Evolutionary conservation across 30 jellyfish, hydroid and myxozoan genomes (phyloP), one percentile per base, ranked within the genome.

Genomic region (Cassiopea andromeda): DNA sequence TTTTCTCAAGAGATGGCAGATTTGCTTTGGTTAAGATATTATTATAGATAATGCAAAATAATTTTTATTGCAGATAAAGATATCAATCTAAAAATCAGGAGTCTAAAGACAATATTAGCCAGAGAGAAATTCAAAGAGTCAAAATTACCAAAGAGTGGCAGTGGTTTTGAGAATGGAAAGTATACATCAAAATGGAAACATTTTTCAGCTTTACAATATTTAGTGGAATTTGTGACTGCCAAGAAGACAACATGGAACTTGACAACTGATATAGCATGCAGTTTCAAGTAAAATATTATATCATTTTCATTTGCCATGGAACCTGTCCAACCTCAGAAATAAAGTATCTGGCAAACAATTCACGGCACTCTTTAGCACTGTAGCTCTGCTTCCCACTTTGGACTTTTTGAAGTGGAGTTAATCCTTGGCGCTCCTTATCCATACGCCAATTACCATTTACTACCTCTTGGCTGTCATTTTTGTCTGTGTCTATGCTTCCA

Each of bases 281-380:
- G 81, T 72, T 27, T 72, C 50, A 72, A 72, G 38, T 14, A 72
- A 27, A 27, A 10, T 17, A 49, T 72, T 72, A 72, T 72, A 72
- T 72, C 81, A 72, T 72, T 50, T 72, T 72, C 50, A 72, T 72
- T 10, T 72, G 81, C 81, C 81, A 72, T 72, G 81, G 81, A 72
- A 72, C 81, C 49, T 72, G 81, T 48, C 81, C 81, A 72, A 50
- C 50, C 4, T 72, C 49, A 72, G 81, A 72, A 72, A 72, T 50
- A 72, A 27, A 72, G 81, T 72, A 72, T 72, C 50, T 4, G 12
- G 81, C 49, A 72, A 72, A 72, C 81, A 72, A 14, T 18, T 72
- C 81, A 72, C 81, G 50, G 38, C 81, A 72, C 50, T 72, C 81
- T 72, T 72, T 72, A 3, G 50, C 81, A 72, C 50, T 72, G 81